These are phyloP conservation scores for Clitarchus hookeri DNA, from an alignment of 2,888 invertebrate genomes.

Conservation along the genomic window DNA sequence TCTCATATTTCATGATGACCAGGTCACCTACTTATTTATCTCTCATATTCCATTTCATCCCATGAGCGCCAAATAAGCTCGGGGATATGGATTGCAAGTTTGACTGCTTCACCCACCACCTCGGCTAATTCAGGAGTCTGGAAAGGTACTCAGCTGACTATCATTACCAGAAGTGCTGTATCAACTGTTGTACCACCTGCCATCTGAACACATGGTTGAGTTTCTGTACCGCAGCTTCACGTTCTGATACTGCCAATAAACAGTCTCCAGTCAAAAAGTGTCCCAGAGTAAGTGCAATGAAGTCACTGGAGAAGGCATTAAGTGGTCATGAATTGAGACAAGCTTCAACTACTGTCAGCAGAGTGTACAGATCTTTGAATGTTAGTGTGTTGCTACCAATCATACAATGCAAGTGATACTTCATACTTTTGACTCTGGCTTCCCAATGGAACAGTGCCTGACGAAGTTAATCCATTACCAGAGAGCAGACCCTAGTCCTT, in stretches of 20 bases:
- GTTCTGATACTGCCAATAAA: not conserved
- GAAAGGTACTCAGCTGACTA: not conserved
- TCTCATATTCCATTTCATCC: too few relatives aligned
- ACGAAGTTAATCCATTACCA: too few relatives aligned
- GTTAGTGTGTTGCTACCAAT: too few relatives aligned
- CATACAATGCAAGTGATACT: not conserved
- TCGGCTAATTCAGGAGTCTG: not conserved
- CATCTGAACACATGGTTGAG: not conserved
- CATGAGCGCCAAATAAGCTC: too few relatives aligned
- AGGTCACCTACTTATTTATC: not conserved
- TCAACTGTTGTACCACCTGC: not conserved
- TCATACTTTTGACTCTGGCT: not conserved
- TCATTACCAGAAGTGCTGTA: not conserved
- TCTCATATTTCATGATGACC: not conserved
- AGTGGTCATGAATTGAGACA: not conserved
- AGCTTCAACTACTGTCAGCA: not conserved
- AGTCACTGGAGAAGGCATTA: not conserved
- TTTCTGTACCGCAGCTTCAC: not conserved
- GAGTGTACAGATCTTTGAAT: not conserved
- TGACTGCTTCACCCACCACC: not conserved
- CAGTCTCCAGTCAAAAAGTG: not conserved
- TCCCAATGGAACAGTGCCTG: not conserved
- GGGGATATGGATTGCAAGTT: not conserved
- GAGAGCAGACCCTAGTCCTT: too few relatives aligned
- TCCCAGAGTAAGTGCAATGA: not conserved